Evolutionary conservation across 2,113 vertebrate genomes (phyloP), one percentile per base, ranked within the genome.

Genomic region (Pristiophorus japonicus): DNA sequence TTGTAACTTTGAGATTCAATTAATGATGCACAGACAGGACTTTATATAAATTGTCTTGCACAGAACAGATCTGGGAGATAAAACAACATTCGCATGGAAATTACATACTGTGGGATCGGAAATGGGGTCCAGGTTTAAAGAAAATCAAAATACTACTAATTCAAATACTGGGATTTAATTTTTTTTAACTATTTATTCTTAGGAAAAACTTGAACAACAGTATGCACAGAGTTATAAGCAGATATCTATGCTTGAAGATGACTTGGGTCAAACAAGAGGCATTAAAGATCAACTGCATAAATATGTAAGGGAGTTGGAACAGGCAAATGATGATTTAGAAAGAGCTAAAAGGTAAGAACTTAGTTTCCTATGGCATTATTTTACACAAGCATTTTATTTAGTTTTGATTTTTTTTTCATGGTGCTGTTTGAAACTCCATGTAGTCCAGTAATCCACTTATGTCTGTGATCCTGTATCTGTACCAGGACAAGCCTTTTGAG

Each of bases 201-300:
- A 99, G 99, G 99, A 99, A 97, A 99, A 99, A 96, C 97, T 99
- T 96, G 99, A 99, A 96, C 98, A 98, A 96, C 99, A 99, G 88
- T 99, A 99, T 0, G 97, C 98, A 20, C 99, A 99, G 97, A 99
- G 98, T 97, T 99, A 99, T 96, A 99, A 99, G 97, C 98, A 99
- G 97, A 98, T 99, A 95, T 99, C 99, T 0, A 96, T 98, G 96
- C 96, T 99, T 95, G 99, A 99, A 97, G 99, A 99, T 90, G 99
- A 99, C 96, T 97, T 99, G 96, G 98, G 98, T 96, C 99, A 99
- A 97, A 99, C 99, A 0, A 97, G 98, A 27, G 98, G 98, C 96
- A 99, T 99, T 97, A 99, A 99, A 97, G 99, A 99, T 96, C 99
- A 99, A 97, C 97, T 99, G 92, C 98, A 99, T 97, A 99, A 99